These are phyloP conservation scores for Galagoides demidoff DNA, from an alignment of 2,797 vertebrate genomes.

Conservation along the genomic window DNA sequence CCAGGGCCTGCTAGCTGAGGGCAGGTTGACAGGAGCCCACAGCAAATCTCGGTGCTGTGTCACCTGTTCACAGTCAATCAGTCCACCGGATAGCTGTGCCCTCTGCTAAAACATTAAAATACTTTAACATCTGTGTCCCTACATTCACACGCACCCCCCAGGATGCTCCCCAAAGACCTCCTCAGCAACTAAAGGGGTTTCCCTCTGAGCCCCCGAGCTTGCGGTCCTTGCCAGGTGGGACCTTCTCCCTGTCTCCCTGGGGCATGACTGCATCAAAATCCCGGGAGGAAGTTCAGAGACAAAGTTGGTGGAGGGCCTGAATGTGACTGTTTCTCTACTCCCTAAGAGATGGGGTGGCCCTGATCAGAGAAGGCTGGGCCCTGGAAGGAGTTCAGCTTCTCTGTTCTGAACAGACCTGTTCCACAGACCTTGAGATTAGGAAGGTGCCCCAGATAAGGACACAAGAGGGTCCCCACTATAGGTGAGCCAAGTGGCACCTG, in stretches of 20 bases:
- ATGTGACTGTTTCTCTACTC: background rate
- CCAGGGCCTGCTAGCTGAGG: background rate
- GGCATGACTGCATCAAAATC: background rate
- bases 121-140: background rate
- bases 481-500: background rate
- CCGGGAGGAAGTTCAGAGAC: background rate
- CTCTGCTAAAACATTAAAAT: background rate
- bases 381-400: background rate
- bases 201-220: background rate
- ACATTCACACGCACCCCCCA: background rate
- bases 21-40: background rate
- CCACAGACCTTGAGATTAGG: background rate
- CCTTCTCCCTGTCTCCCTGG: background rate
- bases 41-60: background rate
- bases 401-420: background rate
- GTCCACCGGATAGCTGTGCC: background rate
- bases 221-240: too few relatives aligned
- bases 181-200: background rate
- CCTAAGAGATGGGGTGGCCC: background rate
- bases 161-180: background rate
- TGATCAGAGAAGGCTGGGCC: background rate
- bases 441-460: background rate
- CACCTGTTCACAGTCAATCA: background rate
- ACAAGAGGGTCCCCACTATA: rapidly evolving
- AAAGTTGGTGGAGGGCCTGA: background rate